Conservation (phyloP, 2,888 invertebrate species). For the Rapana venosa region DNA sequence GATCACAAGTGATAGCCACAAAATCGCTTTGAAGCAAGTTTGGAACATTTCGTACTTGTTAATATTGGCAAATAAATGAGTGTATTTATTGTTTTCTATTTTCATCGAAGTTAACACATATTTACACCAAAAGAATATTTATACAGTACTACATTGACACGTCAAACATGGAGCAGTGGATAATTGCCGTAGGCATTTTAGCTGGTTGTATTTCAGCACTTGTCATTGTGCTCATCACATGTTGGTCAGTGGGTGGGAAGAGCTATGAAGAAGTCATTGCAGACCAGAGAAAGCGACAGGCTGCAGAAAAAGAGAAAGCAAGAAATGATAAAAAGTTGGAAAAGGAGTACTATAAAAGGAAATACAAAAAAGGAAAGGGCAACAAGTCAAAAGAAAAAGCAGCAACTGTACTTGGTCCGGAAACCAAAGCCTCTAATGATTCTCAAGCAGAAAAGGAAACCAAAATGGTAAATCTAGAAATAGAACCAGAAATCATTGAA, state of each 20-base stretch:
- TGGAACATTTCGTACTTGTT: too few relatives aligned
- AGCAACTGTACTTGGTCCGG: conserved; percentile 60
- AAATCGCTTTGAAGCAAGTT: too few relatives aligned
- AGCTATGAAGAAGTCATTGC: conserved; percentile 91
- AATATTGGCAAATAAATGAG: too few relatives aligned
- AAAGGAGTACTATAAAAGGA: conserved; percentile 79
- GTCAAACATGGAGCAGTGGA: conserved; percentile 85
- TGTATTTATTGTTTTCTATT: too few relatives aligned
- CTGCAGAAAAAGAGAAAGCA: conserved; percentile 76
- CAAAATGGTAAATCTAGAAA: conserved; percentile 84
- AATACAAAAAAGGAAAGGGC: conserved; percentile 73
- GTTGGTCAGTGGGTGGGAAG: conserved; percentile 86
- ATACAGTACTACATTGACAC: neutral
- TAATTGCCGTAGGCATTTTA: conserved; percentile 84
- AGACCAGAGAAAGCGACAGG: conserved; percentile 82
- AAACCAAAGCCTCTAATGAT: conserved; percentile 74
- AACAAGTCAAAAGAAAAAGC: conserved; percentile 64
- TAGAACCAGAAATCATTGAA: conserved; percentile 83
- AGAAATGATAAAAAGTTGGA: conserved; percentile 79
- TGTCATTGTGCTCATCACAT: conserved; percentile 85
- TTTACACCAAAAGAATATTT: too few relatives aligned
- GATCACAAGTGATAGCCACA: too few relatives aligned
- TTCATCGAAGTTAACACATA: too few relatives aligned
- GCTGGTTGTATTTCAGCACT: conserved; percentile 85
- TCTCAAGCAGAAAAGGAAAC: conserved; percentile 78